Base-by-base conservation (phyloP, 1,140 invertebrate species). In the Caerostris extrusa region DNA sequence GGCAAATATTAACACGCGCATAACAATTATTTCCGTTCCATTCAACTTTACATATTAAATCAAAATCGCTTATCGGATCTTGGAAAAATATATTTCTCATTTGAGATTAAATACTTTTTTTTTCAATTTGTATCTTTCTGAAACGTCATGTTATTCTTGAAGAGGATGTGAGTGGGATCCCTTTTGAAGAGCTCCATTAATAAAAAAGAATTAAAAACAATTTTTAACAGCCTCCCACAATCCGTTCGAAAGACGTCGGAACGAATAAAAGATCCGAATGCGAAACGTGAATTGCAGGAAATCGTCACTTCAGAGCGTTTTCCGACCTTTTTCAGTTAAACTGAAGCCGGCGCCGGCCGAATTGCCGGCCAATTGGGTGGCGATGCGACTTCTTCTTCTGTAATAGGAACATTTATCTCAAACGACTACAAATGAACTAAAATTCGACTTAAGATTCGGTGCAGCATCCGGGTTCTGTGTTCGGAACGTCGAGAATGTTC, bases 311-410 rank as follows among this genome's bases (percentile, higher is more conserved):
- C 17, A 83, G 53, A 14, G 50, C 53, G 14, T 83, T 56, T 17
- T 57, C 17, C n/a, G 8, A 19, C 17, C 82, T 58, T 57, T 19
- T 64, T n/a, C 10, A 17, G 3, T 17, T 58, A 10, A 83, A 83
- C 56, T 57, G 8, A 4, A 77, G 5, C n/a, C 8, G 71, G 71
- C 71, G 71, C 71, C 71, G 8, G 55, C 56, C 56, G 58, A 88
- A 88, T 88, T 88, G 34, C 60, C 50, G 60, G n/a, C 34, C 86
- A 88, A 61, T 88, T 88, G 60, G 61, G 19, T n/a, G 86, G 64
- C 86, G 64, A 88, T 88, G 58, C 34, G 86, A 57, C 71, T 34
- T 34, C 34, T 34, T 34, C 34, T 64, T 64, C 61, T 17, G 17
- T 64, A 14, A 64, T 10, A 64, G 61, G 61, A 12, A 64, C 61